These are phyloP conservation scores for Ophion ventricosus DNA, from an alignment of 2,888 invertebrate genomes.

Conservation along the genomic window DNA sequence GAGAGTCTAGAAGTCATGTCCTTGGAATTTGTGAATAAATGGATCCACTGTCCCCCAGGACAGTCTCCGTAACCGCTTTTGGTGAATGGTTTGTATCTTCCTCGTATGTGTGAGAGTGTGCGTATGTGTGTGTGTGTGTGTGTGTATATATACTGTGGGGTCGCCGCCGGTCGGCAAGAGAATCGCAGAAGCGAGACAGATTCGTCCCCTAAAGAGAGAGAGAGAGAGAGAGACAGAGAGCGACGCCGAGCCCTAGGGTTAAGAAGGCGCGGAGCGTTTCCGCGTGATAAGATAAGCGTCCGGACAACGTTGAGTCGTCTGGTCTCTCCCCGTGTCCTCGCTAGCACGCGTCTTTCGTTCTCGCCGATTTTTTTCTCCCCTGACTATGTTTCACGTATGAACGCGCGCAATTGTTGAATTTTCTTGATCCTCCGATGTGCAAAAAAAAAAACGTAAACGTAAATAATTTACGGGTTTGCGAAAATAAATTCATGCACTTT, in stretches of 20 bases:
- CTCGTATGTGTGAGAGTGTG: neutral
- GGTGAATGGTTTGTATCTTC: slow-evolving; percentile 46
- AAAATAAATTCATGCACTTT: too few species aligned
- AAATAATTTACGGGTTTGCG: neutral
- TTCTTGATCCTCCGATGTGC: neutral
- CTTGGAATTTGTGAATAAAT: slow-evolving; percentile 82
- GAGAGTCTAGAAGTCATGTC: slow-evolving; percentile 67
- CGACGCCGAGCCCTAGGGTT: slow-evolving; percentile 70
- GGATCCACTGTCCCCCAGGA: slow-evolving; percentile 77
- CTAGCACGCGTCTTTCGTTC: slow-evolving; percentile 40
- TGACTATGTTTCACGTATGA: neutral
- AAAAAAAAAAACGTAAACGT: too few species aligned
- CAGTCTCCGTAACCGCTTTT: slow-evolving; percentile 45
- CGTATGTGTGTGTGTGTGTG: slow-evolving; percentile 14
- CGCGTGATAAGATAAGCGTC: slow-evolving; percentile 80
- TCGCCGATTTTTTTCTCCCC: slow-evolving; percentile 29
- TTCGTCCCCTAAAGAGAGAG: slow-evolving; percentile 67
- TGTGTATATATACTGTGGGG: slow-evolving; percentile 20
- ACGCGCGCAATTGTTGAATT: neutral
- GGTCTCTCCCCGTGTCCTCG: slow-evolving; percentile 42
- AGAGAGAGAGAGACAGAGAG: slow-evolving; percentile 68
- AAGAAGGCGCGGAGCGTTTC: slow-evolving; percentile 77
- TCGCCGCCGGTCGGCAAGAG: slow-evolving; percentile 61
- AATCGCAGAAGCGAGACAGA: slow-evolving; percentile 53
- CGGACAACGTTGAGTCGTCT: slow-evolving; percentile 61